Evolutionary conservation across 35 echinoderm and acorn worm genomes (phyloP).

Genomic region (Apostichopus californicus): DNA sequence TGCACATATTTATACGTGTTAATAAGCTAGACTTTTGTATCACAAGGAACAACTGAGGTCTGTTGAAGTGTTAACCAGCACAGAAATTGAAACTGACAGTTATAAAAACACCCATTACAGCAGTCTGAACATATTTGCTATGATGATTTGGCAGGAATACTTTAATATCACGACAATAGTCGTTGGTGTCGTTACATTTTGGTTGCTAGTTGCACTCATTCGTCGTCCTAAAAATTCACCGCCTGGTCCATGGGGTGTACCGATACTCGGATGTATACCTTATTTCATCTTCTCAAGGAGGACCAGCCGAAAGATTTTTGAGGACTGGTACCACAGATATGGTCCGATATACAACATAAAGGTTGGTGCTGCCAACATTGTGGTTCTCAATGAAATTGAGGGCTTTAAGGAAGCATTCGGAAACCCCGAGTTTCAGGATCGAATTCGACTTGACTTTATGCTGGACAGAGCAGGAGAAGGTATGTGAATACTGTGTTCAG

Average conservation of each 20-base stretch:
- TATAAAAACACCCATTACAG: no score
- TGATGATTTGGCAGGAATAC: background rate
- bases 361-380: background rate
- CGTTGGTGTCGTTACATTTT: background rate
- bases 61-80: no score
- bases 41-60: no score
- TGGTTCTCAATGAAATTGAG: conserved; percentile 1
- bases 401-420: background rate
- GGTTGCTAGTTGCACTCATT: background rate
- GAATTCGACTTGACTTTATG: background rate
- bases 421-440: background rate
- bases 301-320: background rate
- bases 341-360: conserved; percentile 16
- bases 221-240: background rate
- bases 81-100: no score
- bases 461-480: background rate
- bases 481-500: background rate
- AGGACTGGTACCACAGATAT: conserved; percentile 14
- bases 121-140: background rate
- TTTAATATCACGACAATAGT: background rate
- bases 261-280: conserved; percentile 9
- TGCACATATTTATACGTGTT: no score
- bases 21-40: no score
- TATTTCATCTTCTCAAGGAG: background rate
- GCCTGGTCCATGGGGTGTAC: background rate